Evolutionary conservation across 2,113 vertebrate genomes (phyloP).

Genomic region (Xiphophorus hellerii): DNA sequence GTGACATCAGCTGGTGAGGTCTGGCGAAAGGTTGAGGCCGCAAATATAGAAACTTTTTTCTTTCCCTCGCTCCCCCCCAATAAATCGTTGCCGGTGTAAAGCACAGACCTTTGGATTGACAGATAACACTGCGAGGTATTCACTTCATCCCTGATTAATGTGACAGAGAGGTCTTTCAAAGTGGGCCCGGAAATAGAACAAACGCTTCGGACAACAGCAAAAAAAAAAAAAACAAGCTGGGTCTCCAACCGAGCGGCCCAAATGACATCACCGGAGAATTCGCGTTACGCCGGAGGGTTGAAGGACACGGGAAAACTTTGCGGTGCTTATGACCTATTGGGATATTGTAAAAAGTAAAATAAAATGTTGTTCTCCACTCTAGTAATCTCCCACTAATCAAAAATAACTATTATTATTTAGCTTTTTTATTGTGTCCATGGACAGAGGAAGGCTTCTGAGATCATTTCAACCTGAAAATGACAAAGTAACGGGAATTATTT

Average conservation of each 20-base stretch:
- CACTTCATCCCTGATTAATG: conserved; percentile 78
- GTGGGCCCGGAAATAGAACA: conserved; percentile 77
- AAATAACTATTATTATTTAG: not conserved
- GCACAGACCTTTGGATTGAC: conserved; percentile 69
- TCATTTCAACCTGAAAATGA: not conserved
- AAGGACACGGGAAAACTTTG: conserved; percentile 5
- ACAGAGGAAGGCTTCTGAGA: not conserved
- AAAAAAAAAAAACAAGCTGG: conserved; percentile 8
- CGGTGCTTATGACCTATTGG: not conserved
- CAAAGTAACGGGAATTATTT: not conserved
- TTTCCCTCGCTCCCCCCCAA: conserved; percentile 28
- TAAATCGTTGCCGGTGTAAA: conserved; percentile 69
- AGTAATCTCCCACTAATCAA: not conserved
- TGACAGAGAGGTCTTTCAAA: conserved; percentile 75
- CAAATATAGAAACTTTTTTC: conserved; percentile 81
- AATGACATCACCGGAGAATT: conserved; percentile 17
- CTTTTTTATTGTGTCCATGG: not conserved
- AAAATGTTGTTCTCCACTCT: not conserved
- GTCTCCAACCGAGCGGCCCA: conserved; percentile 3
- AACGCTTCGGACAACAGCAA: conserved; percentile 61
- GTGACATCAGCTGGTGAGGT: conserved; percentile 82
- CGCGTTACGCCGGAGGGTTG: not conserved
- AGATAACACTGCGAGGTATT: conserved; percentile 71
- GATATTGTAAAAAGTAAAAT: not conserved
- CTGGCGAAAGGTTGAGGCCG: conserved; percentile 79